Evolutionary conservation across 2,797 vertebrate genomes (phyloP).

Genomic region (Anableps anableps): DNA sequence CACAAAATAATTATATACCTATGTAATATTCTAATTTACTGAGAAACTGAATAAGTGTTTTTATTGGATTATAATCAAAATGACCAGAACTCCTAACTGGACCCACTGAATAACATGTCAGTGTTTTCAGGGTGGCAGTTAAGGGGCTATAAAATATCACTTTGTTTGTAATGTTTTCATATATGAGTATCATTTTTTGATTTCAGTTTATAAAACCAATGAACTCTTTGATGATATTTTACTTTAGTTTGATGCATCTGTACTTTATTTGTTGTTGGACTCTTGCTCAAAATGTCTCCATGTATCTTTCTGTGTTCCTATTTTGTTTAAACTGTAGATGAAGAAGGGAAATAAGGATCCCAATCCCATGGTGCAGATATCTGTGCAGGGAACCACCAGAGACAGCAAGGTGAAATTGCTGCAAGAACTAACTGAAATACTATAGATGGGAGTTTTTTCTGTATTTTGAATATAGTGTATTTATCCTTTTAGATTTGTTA

Average conservation of each 20-base stretch:
- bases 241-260: background rate
- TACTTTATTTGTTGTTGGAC: background rate
- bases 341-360: slow-evolving; percentile 91
- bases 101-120: too few relatives aligned
- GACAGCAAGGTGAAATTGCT: slow-evolving; percentile 88
- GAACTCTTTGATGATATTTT: background rate
- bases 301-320: slow-evolving; percentile 13
- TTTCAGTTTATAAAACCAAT: background rate
- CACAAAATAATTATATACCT: too few relatives aligned
- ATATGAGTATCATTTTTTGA: background rate
- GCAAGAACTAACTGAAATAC: background rate
- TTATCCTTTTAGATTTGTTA: slow-evolving; percentile 81
- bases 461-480: background rate
- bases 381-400: slow-evolving; percentile 86
- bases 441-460: background rate
- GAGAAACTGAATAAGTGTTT: background rate
- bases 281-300: slow-evolving; percentile 2
- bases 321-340: slow-evolving; percentile 75
- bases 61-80: background rate
- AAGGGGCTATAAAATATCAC: too few relatives aligned
- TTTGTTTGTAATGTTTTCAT: background rate
- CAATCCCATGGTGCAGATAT: slow-evolving; percentile 90
- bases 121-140: too few relatives aligned
- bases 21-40: slow-evolving; percentile 1
- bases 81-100: background rate